Percentiles rank a stretch among this genome's conserved stretches.
phyloP scores from a whole-genome alignment of 2,888 invertebrate species.

The Oscheius sp. region DNA sequence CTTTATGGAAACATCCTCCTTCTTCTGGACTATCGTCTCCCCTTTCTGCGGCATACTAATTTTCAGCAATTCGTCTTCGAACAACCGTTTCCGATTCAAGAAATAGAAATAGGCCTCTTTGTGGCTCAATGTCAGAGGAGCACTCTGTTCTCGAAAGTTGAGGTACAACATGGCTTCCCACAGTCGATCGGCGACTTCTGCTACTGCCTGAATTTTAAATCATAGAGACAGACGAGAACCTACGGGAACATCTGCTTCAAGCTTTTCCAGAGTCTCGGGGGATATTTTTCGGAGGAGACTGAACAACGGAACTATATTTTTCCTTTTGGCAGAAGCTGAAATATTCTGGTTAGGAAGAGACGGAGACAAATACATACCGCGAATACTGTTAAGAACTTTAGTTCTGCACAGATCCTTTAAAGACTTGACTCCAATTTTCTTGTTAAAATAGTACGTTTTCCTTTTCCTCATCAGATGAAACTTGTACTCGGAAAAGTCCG shows the following conservation, averaged over 20 bases:
- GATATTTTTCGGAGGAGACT: background rate
- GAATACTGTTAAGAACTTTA: background rate
- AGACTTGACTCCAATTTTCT: background rate
- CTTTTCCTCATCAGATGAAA: background rate
- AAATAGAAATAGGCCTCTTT: too few relatives aligned
- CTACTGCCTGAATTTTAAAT: slow-evolving; percentile 11
- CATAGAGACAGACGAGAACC: background rate
- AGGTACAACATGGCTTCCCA: slow-evolving; percentile 12
- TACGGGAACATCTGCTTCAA: background rate
- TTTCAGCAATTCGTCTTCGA: too few relatives aligned
- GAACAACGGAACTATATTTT: background rate
- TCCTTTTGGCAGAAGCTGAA: background rate
- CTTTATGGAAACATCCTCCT: too few relatives aligned
- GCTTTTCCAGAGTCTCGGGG: background rate
- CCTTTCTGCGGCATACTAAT: too few relatives aligned
- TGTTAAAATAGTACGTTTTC: background rate
- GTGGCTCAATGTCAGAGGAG: too few relatives aligned
- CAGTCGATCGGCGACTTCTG: slow-evolving; percentile 2
- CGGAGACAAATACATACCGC: background rate
- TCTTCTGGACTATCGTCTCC: too few relatives aligned
- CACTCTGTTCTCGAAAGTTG: background rate
- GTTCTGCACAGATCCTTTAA: background rate
- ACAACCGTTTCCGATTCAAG: too few relatives aligned
- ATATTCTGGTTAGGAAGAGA: background rate
- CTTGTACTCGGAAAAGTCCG: background rate